Evolutionary conservation across 2,113 vertebrate genomes (phyloP).

Genomic region (Oryzias melastigma): DNA sequence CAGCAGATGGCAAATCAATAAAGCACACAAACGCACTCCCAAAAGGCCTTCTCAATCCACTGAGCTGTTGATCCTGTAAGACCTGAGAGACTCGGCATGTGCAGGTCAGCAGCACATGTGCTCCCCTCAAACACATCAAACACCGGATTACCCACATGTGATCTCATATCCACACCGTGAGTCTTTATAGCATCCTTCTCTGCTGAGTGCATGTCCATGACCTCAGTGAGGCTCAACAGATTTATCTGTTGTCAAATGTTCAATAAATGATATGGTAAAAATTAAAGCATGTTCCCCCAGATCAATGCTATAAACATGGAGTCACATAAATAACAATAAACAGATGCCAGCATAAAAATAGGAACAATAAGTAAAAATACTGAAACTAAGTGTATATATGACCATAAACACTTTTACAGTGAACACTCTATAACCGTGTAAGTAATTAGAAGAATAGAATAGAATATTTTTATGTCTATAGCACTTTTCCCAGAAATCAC

Average conservation of each 20-base stretch:
- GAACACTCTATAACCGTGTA: no score
- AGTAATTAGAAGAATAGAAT: no score
- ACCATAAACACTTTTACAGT: no score
- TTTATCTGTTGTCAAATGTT: background rate
- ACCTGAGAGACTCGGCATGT: conserved; percentile 31
- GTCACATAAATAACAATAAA: no score
- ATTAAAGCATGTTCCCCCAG: no score
- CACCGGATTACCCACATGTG: conserved; percentile 8
- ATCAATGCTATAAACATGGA: no score
- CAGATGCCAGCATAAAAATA: no score
- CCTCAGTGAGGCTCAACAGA: background rate
- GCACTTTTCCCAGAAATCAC: no score
- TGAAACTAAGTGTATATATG: no score
- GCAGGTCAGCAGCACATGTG: conserved; percentile 32
- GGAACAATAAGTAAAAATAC: no score
- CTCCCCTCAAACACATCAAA: conserved; percentile 21
- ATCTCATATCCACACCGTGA: background rate
- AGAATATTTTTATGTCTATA: no score
- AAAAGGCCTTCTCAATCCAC: conserved; percentile 33
- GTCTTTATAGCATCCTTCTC: background rate
- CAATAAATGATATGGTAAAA: no score
- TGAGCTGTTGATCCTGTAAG: conserved; percentile 43
- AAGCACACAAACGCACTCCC: conserved; percentile 30
- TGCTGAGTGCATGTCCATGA: background rate
- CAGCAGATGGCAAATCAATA: conserved; percentile 63